Evolutionary conservation across 2,888 invertebrate genomes (phyloP), one percentile per base, ranked within the genome.

Genomic region (Pammene fasciana): DNA sequence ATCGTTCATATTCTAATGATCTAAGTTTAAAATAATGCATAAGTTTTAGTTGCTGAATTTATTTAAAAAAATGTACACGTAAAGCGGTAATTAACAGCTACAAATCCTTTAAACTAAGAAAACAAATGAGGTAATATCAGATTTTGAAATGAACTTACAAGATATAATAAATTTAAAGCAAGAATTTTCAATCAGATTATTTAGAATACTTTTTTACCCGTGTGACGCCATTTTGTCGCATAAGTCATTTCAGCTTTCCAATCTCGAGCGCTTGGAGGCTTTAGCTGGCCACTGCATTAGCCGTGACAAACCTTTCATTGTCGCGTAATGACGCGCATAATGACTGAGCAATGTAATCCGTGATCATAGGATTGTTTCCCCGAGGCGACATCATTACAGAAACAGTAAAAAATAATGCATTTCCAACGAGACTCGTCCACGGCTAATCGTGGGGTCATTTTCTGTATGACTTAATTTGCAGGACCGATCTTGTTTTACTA

Each of bases 321-420:
- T 70, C 70, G n/a, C 66, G 54, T 80, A 79, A 85, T 81, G 74
- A 79, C 73, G 72, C 8, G 59, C 26, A 72, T 84, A 82, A 85
- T 83, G 78, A 86, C 78, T 78, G 80, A 80, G 76, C 78, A 79
- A 65, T 55, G 64, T 71, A 46, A 67, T 50, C 43, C 41, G 54
- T 67, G 65, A 55, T 72, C 57, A 68, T 57, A 75, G 75, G 81
- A 79, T 76, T 78, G 78, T 73, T 77, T 64, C 80, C 86, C 79
- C 67, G 74, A 76, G 85, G 85, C 84, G 73, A 70, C 76, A 72
- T 76, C 80, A 84, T 86, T 82, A 84, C 72, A 74, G 76, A 76
- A 75, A 80, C 75, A 72, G 70, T 74, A 78, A 83, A 84, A 83
- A 81, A 77, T 75, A 76, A 77, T 75, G 71, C 74, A 72, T 75